These are phyloP conservation scores for Rhinichthys klamathensis DNA, from an alignment of 2,113 vertebrate species.

Conservation along the genomic window DNA sequence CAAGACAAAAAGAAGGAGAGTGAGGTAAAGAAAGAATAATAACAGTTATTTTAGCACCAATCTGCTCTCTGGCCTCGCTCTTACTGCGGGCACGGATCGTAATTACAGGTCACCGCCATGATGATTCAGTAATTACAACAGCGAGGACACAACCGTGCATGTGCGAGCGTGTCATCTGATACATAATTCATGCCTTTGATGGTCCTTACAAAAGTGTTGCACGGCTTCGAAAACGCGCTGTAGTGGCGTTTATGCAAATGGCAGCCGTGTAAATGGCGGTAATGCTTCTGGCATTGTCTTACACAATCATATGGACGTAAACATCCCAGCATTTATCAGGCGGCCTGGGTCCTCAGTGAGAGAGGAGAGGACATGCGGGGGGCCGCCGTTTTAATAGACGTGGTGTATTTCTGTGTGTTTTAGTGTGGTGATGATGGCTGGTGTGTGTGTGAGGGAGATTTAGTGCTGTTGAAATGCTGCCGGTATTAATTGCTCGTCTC, in stretches of 20 bases:
- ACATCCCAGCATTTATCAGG: background rate
- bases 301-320: background rate
- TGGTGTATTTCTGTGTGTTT: slow-evolving; percentile 25
- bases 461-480: slow-evolving; percentile 15
- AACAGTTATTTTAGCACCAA: slow-evolving; percentile 71
- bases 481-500: slow-evolving; percentile 81
- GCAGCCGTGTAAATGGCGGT: background rate
- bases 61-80: slow-evolving; percentile 64
- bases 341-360: background rate
- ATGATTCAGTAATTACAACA: slow-evolving; percentile 73
- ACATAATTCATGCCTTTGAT: slow-evolving; percentile 18
- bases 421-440: slow-evolving; percentile 34
- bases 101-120: slow-evolving; percentile 75
- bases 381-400: background rate
- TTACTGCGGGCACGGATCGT: slow-evolving; percentile 68
- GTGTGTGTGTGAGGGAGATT: slow-evolving; percentile 31
- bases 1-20: background rate
- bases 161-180: background rate
- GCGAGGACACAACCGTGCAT: background rate
- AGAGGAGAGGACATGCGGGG: background rate
- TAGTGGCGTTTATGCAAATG: slow-evolving; percentile 1
- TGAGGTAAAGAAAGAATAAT: slow-evolving; percentile 66
- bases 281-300: background rate
- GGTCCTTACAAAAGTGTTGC: slow-evolving; percentile 6
- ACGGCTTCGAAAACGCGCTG: background rate